A percentile compares a stretch with the other conserved stretches of the same genome.
phyloP scores from a whole-genome alignment of 2,888 invertebrate genomes.

The Buathra laborator region DNA sequence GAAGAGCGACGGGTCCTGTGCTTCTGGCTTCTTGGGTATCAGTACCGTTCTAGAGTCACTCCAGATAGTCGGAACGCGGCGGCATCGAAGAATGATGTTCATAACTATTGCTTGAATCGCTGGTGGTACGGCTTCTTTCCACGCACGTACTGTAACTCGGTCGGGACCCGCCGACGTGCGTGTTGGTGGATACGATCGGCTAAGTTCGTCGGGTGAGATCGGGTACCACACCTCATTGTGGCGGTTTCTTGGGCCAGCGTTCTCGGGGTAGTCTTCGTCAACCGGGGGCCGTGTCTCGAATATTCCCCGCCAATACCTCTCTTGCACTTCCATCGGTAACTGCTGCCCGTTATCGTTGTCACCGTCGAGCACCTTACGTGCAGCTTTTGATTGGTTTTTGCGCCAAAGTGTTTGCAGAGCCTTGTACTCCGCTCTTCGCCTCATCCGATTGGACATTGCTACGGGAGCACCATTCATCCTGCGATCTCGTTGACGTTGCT shows the following conservation, averaged over 20 bases:
- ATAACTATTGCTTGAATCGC: slow-evolving; percentile 23
- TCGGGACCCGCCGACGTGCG: neutral
- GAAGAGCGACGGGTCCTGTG: slow-evolving; percentile 47
- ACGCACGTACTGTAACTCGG: neutral
- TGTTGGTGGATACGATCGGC: neutral
- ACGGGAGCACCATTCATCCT: neutral
- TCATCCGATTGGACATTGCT: neutral
- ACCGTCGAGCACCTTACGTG: slow-evolving; percentile 36
- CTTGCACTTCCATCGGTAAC: slow-evolving; percentile 6
- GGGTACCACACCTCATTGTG: neutral
- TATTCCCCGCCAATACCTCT: slow-evolving; percentile 23
- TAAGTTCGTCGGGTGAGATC: neutral
- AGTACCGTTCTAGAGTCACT: slow-evolving; percentile 57
- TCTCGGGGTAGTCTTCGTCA: neutral
- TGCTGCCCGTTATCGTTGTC: neutral
- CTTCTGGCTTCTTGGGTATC: slow-evolving; percentile 60
- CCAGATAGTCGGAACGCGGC: neutral
- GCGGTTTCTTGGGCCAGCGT: accelerated
- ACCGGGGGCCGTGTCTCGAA: neutral
- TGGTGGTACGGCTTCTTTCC: neutral
- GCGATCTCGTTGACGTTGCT: neutral
- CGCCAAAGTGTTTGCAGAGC: slow-evolving; percentile 31
- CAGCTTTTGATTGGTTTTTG: slow-evolving; percentile 40
- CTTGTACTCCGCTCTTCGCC: slow-evolving; percentile 16
- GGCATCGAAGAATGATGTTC: slow-evolving; percentile 35